Conservation (phyloP, 2,113 vertebrate genomes). For the Sander vitreus region DNA sequence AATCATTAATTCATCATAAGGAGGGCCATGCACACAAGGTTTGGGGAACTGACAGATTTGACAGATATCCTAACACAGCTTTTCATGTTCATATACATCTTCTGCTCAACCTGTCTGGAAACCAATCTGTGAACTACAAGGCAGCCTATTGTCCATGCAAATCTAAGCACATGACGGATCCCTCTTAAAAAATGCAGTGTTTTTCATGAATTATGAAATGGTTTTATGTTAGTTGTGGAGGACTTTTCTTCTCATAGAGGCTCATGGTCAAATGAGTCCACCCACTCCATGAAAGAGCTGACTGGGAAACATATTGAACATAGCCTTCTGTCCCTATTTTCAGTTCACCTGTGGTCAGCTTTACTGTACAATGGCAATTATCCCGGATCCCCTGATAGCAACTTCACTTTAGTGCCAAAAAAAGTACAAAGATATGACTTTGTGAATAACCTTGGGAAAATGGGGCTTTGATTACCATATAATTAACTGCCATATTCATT, state of each 20-base stretch:
- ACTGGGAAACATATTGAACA: conserved; percentile 63
- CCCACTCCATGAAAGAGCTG: conserved; percentile 54
- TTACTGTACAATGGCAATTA: conserved; percentile 66
- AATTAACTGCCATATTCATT: conserved; percentile 78
- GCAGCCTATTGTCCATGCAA: conserved; percentile 61
- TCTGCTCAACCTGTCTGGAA: conserved; percentile 53
- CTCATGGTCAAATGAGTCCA: conserved; percentile 57
- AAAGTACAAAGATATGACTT: conserved; percentile 49
- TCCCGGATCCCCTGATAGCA: conserved; percentile 48
- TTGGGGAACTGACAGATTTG: conserved; percentile 67
- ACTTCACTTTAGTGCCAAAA: conserved; percentile 48
- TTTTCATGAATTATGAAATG: conserved; percentile 75
- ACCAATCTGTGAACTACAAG: conserved; percentile 68
- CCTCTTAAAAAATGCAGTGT: conserved; percentile 66
- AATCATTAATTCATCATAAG: conserved; percentile 71
- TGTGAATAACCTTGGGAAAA: conserved; percentile 79
- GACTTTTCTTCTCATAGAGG: conserved; percentile 50
- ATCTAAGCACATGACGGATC: conserved; percentile 58
- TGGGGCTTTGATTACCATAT: conserved; percentile 74
- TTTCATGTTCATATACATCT: conserved; percentile 70
- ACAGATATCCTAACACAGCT: conserved; percentile 71
- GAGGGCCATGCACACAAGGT: conserved; percentile 33
- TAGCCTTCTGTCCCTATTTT: conserved; percentile 70
- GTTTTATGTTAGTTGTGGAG: conserved; percentile 49
- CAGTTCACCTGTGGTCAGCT: conserved; percentile 60